Percentiles rank a stretch among this genome's conserved stretches.
Evolutionary conservation across 2,888 invertebrate species (phyloP).

Genomic region (Mimas tiliae): DNA sequence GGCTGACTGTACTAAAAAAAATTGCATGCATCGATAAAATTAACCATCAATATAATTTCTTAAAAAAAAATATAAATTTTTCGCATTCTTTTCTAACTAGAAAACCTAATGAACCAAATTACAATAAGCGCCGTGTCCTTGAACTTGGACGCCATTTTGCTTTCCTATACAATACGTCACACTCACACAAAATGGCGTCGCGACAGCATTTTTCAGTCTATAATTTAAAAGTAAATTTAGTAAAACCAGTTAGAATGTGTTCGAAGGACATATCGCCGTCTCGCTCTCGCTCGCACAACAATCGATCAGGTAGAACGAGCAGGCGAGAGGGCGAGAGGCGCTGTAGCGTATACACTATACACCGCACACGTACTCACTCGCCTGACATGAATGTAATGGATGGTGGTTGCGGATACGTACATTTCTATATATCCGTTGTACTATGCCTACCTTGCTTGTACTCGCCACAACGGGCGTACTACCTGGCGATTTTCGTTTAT

Average conservation of each 20-base stretch:
- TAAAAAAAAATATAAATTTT: constrained; percentile 3
- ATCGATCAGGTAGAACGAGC: constrained; percentile 42
- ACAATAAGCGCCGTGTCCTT: constrained; percentile 33
- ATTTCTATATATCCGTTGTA: constrained; percentile 85
- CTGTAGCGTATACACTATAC: constrained; percentile 25
- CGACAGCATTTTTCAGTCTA: neutral
- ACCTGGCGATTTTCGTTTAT: constrained; percentile 72
- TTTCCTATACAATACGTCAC: constrained; percentile 10
- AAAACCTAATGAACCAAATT: constrained; percentile 34
- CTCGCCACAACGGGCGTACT: constrained; percentile 74
- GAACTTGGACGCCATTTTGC: constrained; percentile 26
- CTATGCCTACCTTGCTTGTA: constrained; percentile 85
- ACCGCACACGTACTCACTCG: constrained; percentile 54
- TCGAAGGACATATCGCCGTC: constrained; percentile 39
- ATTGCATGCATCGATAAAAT: constrained; percentile 13
- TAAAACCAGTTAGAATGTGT: neutral
- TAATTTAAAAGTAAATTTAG: constrained; percentile 8
- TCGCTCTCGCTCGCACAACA: constrained; percentile 43
- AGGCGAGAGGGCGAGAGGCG: constrained; percentile 45
- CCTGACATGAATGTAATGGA: constrained; percentile 71
- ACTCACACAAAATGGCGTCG: constrained; percentile 9
- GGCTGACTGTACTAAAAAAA: constrained; percentile 16
- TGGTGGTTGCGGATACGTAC: constrained; percentile 82
- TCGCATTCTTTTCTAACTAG: constrained; percentile 20
- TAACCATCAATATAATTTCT: constrained; percentile 5